Evolutionary conservation across 2,888 invertebrate species (phyloP).

Genomic region (Leptinotarsa peninsularis): DNA sequence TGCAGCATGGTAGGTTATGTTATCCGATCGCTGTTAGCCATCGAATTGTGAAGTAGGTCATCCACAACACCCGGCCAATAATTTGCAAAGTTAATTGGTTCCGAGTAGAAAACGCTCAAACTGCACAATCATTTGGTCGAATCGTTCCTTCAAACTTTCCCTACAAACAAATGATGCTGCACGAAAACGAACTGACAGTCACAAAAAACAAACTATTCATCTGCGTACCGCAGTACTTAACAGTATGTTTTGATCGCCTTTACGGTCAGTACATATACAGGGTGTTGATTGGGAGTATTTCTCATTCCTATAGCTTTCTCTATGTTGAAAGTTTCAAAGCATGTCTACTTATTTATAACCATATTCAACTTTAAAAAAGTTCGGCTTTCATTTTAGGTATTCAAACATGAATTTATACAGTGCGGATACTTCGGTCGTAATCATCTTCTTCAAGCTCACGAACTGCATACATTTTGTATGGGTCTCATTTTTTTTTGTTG

Average conservation of each 20-base stretch:
- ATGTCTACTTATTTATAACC: too few relatives aligned
- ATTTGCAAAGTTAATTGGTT: constrained; percentile 58
- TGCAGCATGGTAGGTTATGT: constrained; percentile 36
- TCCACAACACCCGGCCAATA: constrained; percentile 51
- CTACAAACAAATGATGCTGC: constrained; percentile 42
- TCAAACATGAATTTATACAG: too few relatives aligned
- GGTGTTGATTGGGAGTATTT: too few relatives aligned
- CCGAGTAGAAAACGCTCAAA: constrained; percentile 46
- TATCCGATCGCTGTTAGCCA: constrained; percentile 40
- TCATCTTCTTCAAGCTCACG: too few relatives aligned
- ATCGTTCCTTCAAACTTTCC: constrained; percentile 44
- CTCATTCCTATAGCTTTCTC: too few relatives aligned
- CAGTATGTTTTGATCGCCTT: neutral
- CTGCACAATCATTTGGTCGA: constrained; percentile 38
- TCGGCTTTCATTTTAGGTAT: too few relatives aligned
- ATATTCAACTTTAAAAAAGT: too few relatives aligned
- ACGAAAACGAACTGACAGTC: constrained; percentile 29
- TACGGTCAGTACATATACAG: constrained; percentile 1
- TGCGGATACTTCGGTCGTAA: too few relatives aligned
- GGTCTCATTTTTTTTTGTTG: too few relatives aligned
- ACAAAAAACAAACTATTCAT: constrained; percentile 30
- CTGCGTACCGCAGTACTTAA: neutral
- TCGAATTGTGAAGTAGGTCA: constrained; percentile 52
- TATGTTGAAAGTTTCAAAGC: too few relatives aligned
- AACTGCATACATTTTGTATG: too few relatives aligned